These are phyloP conservation scores for Tinamus guttatus DNA, from an alignment of 2,113 vertebrate genomes.

Conservation along the genomic window DNA sequence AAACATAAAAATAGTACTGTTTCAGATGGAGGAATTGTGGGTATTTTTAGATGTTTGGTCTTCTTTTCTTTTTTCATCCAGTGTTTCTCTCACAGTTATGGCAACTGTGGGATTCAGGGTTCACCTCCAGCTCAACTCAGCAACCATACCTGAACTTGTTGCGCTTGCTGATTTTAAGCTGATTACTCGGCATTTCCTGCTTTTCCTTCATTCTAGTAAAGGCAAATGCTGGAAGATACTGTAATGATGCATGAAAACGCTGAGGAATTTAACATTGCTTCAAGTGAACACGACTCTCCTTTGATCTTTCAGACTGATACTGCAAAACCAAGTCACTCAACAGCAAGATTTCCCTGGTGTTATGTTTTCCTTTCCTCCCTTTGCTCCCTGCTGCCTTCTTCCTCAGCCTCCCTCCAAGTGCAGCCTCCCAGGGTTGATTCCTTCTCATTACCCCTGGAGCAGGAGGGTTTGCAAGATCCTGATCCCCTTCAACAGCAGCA, in stretches of 20 bases:
- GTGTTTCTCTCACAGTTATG: not conserved
- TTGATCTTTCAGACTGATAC: not conserved
- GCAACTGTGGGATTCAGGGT: not conserved
- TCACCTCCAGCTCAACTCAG: not conserved
- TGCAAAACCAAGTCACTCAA: not conserved
- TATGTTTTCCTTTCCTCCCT: not conserved
- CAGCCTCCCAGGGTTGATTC: not conserved
- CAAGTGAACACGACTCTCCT: not conserved
- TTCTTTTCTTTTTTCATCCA: not conserved
- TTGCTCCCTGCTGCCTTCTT: not conserved
- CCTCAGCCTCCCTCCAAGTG: not conserved
- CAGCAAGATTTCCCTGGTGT: not conserved
- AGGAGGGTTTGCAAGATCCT: not conserved
- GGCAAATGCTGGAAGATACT: not conserved
- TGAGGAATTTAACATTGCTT: not conserved
- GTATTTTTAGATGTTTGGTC: not conserved
- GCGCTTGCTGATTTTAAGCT: not conserved
- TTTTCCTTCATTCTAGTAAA: not conserved
- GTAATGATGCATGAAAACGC: not conserved
- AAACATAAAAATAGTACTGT: not conserved
- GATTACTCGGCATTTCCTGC: not conserved
- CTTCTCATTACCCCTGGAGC: not conserved
- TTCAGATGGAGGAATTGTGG: not conserved
- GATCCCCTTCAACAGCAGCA: not conserved
- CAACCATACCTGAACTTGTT: not conserved